phyloP scores from a whole-genome alignment of 2,797 vertebrate species.

The Uromys caudimaculatus region DNA sequence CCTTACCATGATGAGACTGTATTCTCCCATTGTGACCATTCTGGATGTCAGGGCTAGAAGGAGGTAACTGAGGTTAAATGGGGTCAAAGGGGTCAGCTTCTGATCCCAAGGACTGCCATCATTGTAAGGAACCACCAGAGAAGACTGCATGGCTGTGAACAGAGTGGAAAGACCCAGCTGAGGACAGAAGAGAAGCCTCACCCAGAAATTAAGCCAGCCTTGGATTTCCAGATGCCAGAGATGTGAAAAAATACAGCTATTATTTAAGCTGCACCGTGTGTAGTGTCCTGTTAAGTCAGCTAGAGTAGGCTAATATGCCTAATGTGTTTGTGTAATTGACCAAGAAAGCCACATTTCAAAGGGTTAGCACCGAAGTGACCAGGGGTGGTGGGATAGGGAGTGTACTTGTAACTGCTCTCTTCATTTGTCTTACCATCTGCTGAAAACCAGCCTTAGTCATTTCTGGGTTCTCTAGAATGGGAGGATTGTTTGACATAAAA shows the following conservation, averaged over 20 bases:
- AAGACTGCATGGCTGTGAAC: background rate
- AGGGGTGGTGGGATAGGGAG: background rate
- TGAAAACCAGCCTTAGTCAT: background rate
- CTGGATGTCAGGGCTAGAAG: background rate
- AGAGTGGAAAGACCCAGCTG: background rate
- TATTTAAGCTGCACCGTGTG: background rate
- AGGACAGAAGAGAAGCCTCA: background rate
- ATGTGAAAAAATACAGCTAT: background rate
- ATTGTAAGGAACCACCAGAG: background rate
- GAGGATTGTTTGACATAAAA: background rate
- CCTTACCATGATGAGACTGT: background rate
- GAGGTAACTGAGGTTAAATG: background rate
- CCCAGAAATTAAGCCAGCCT: background rate
- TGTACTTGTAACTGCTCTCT: background rate
- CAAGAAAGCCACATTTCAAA: background rate
- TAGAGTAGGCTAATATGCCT: background rate
- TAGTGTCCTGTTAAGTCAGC: background rate
- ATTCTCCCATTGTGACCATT: background rate
- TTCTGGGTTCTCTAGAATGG: background rate
- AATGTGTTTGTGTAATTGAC: background rate
- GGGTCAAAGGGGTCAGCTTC: background rate
- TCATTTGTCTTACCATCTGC: background rate
- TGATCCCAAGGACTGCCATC: background rate
- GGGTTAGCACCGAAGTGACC: background rate
- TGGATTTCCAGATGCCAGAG: background rate